phyloP scores from a whole-genome alignment of 2,888 invertebrate genomes.

The Ophraella communa region DNA sequence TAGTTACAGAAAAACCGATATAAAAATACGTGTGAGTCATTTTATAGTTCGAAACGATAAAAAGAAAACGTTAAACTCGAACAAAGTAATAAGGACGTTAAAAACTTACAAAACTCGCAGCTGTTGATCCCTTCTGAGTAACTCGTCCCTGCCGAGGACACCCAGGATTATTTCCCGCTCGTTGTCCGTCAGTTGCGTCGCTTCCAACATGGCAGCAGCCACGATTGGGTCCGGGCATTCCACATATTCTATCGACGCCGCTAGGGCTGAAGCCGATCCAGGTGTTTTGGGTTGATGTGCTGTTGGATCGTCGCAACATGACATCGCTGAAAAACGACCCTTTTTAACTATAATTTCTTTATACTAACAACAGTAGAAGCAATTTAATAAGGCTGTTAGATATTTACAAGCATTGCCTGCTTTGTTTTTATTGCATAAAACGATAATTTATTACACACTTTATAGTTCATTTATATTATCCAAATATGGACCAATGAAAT shows the following conservation, averaged over 20 bases:
- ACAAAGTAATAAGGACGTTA: conserved; percentile 1
- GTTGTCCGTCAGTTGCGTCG: conserved; percentile 52
- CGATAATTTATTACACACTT: too few relatives aligned
- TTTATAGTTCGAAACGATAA: too few relatives aligned
- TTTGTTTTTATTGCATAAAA: too few relatives aligned
- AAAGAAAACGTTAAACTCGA: too few relatives aligned
- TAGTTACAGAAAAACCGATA: neutral
- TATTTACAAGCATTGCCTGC: too few relatives aligned
- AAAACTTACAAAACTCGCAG: conserved; percentile 62
- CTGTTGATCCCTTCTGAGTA: conserved; percentile 62
- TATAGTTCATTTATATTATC: too few relatives aligned
- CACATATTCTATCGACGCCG: conserved; percentile 45
- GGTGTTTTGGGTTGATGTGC: neutral
- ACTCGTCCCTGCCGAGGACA: conserved; percentile 64
- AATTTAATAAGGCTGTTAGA: neutral
- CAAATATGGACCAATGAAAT: too few relatives aligned
- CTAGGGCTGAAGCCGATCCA: neutral
- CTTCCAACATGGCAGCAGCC: conserved; percentile 55
- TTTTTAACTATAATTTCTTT: neutral
- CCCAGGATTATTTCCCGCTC: conserved; percentile 65
- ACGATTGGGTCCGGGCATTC: conserved; percentile 54
- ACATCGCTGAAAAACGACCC: conserved; percentile 9
- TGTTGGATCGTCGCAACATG: conserved; percentile 15
- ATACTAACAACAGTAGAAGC: neutral
- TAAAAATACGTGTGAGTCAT: neutral